Base-by-base conservation (phyloP, 2,888 invertebrate species). In the Anorthoa munda region DNA sequence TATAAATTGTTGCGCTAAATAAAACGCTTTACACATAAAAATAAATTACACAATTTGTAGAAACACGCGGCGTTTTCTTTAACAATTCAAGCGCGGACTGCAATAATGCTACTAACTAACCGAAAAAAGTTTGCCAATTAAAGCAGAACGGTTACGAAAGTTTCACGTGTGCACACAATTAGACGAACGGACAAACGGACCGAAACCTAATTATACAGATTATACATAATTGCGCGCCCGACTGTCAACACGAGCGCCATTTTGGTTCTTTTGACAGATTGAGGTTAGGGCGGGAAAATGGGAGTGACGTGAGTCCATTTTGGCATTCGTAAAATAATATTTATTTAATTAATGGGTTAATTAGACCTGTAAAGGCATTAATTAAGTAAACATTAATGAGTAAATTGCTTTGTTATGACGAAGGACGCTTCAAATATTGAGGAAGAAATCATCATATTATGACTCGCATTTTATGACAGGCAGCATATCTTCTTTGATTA, bases 111-210 rank as follows among this genome's bases (percentile, higher is more conserved):
- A 78, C 72, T 77, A 86, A 76, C 79, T 76, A 82, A 81, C 77
- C 86, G 84, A 81, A 87, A 86, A 88, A 87, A 86, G 83, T 78
- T 79, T 82, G 79, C 80, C 86, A 89, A 91, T 91, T 91, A 90
- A 83, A 82, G 78, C 84, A 83, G 82, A 82, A 83, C 86, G 82
- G 81, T 90, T 90, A 87, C 85, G 88, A 90, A 90, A 89, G 86
- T 86, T 81, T 84, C 89, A 88, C 86, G 88, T 90, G 79, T 84
- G 76, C 66, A 61, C 82, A 86, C 86, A 86, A 86, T 88, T 90
- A 88, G 88, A 84, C 86, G 81, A 73, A 83, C 83, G 72, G 85
- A 83, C 85, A 87, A 84, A 86, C 88, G 82, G 83, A 88, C 88
- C 86, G 88, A 83, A 86, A 90, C 83, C 70, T 88, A 88, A 91